phyloP scores from a whole-genome alignment of 2,888 invertebrate species.

The Erannis defoliaria region DNA sequence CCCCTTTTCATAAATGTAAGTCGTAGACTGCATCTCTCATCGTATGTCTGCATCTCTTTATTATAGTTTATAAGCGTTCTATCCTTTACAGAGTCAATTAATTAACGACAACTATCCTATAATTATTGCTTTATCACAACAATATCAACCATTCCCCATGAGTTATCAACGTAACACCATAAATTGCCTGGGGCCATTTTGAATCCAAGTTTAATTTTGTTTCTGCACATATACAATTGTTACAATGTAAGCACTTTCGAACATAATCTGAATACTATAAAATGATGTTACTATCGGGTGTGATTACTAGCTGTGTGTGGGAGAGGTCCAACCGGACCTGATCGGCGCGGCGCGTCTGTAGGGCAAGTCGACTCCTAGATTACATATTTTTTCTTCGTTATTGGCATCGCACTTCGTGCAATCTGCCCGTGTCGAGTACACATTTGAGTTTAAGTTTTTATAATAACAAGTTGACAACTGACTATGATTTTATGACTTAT shows the following conservation, averaged over 20 bases:
- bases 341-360: too few relatives aligned
- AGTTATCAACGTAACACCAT: constrained; percentile 7
- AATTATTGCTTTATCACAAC: constrained; percentile 9
- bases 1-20: too few relatives aligned
- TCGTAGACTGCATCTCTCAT: too few relatives aligned
- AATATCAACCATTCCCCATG: constrained; percentile 1
- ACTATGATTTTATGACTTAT: too few relatives aligned
- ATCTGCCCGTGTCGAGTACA: too few relatives aligned
- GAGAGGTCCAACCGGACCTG: too few relatives aligned
- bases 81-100: constrained; percentile 2
- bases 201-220: neutral
- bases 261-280: constrained; percentile 5
- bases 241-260: constrained; percentile 15
- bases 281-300: constrained; percentile 3
- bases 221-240: neutral
- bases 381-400: too few relatives aligned
- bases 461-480: too few relatives aligned
- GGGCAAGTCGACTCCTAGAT: too few relatives aligned
- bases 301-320: too few relatives aligned
- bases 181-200: constrained; percentile 2
- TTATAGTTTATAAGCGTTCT: neutral
- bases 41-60: neutral
- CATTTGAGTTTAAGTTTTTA: too few relatives aligned
- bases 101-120: constrained; percentile 6
- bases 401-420: too few relatives aligned